Base-by-base conservation (phyloP, 2,113 vertebrate species). In the Corythornis madagascariensis region DNA sequence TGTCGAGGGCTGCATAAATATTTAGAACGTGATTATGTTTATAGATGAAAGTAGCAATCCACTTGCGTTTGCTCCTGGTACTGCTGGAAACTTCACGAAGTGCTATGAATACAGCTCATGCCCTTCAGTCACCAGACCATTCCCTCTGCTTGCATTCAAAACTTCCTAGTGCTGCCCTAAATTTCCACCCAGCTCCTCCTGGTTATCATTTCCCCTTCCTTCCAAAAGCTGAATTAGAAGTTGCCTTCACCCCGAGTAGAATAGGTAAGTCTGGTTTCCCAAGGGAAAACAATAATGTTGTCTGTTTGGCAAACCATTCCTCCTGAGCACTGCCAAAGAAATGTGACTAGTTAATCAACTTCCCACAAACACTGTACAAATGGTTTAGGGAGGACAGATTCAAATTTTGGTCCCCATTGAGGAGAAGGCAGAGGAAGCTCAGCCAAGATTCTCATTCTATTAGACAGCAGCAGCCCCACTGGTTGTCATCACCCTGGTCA, bases 21-120 rank as follows among this genome's bases (percentile, higher is more conserved):
- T 70, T 85, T 70, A 74, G 82, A 80, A 94, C 82, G 80, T n/a
- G 87, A 87, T 79, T 0, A 7, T 66, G 52, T 56, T 38, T 38
- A 43, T 61, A 48, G 83, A 71, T 33, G 61, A 16, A 86, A 78
- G 25, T 59, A 73, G 50, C 69, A 35, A n/a, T 9, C 33, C 64
- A 47, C 14, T 21, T 40, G 6, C 40, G 31, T 55, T 89, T 89
- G 84, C 28, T 42, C 60, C 8, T 1, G 9, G 13, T 55, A 20
- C 63, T 63, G 61, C n/a, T 83, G 69, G 78, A 87, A 94, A 76
- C 59, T 28, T 82, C 69, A 47, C 0, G 0, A 57, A 55, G 20
- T 25, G 29, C 11, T 69, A 31, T 0, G 0, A 66, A 60, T 17
- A 31, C 1, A 16, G 40, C 21, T 82, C 66, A 28, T 5, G 9